Evolutionary conservation across 2,888 invertebrate species (phyloP), one percentile per base, ranked within the genome.

Genomic region (Melolontha melolontha): DNA sequence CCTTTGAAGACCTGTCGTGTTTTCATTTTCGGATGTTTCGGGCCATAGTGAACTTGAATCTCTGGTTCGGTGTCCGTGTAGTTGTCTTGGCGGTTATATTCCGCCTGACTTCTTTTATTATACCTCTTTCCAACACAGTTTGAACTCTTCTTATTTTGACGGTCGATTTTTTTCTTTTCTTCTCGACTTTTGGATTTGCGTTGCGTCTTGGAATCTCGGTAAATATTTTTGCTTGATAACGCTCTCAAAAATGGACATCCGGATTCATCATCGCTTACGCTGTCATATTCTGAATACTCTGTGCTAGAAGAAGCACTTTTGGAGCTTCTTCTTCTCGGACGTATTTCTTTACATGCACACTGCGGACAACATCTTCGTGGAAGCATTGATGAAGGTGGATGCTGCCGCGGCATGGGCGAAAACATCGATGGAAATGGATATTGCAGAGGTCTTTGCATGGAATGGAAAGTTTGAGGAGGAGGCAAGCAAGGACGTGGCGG

Each of bases 1-100:
- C 42, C 47, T 49, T 57, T 55, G 12, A 57, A 57, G 0, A 66
- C 49, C 1, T 55, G 55, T 17, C 57, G 57, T 8, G 49, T 66
- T 6, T 49, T 57, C 42, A 55, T 57, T 16, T 57, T 55, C 34
- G 40, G 41, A 2, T 39, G 16, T 49, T 57, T 57, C 8, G 66
- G 66, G 5, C 49, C 57, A 14, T 57, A 57, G 22, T 66, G 66
- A 6, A 66, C 41, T 16, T 66, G 55, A 12, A 66, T 41, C 55
- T 66, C 66, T 49, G 66, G 66, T 50, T 66, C 66, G 6, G 66
- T 66, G 14, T 50, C 55, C 1, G 57, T 66, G n/a, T 10, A 39
- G 17, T n/a, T 64, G 49, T 50, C 49, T 22, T 57, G 51, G 1
- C 49, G 40, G 11, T 5, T 14, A 16, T 41, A 64, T 39, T 64